Base-by-base conservation (phyloP, 2,888 invertebrate species). In the Gari tellinella region DNA sequence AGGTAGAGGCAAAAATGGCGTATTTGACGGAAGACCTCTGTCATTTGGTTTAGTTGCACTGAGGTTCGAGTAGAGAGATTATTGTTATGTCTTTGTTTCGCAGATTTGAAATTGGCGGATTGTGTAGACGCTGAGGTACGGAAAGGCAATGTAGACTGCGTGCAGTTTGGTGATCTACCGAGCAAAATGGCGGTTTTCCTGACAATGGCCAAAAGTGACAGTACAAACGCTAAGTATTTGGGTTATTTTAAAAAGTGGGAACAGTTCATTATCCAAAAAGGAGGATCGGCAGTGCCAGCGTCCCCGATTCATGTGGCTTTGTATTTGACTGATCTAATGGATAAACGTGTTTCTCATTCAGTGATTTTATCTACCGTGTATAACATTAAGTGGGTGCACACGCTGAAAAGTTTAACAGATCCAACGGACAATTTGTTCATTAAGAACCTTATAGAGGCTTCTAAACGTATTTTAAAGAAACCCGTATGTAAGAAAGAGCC, bases 301-400 rank as follows among this genome's bases (percentile, higher is more conserved):
- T 68, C 68, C 17, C 68, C 74, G 12, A 64, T 64, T 41, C 65
- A 61, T 25, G 52, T 74, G 5, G 46, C 74, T 21, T 31, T 74
- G 25, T 74, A 51, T 23, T n/a, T 74, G 14, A 64, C 68, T 7
- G 64, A 69, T 38, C 51, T 74, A 21, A 60, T 74, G 8, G 61
- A 74, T 37, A 74, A 61, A 37, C 17, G 26, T 12, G 26, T 15
- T 40, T 65, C 74, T 8, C 23, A 19, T 37, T 49, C n/a, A 52
- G 74, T 69, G 7, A 57, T 75, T 43, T 65, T 57, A 8, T 25
- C 65, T 8, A 51, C 10, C 19, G 53, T 40, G 21, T 53, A 53
- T 26, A 53, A 38, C 15, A 57, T 40, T 26, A 45, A 56, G 15
- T 53, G 53, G n/a, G 53, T 26, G 14, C 53, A 53, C 40, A 14